These are phyloP conservation scores for Palloptera scutellata DNA, from an alignment of 2,888 invertebrate species.

Conservation along the genomic window DNA sequence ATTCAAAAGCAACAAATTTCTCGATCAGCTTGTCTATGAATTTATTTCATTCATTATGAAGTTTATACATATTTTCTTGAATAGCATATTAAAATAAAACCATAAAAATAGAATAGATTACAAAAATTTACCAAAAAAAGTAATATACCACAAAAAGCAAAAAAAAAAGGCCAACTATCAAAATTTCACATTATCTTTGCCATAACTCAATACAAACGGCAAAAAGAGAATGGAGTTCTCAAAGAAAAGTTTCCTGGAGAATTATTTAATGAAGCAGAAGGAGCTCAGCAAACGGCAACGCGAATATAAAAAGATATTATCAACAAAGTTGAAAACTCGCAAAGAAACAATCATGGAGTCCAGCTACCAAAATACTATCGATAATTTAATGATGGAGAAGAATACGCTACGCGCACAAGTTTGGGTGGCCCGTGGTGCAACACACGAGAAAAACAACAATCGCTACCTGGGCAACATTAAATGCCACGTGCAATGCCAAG, in stretches of 20 bases:
- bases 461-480: constrained; percentile 49
- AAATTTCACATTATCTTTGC: too few species aligned
- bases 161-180: too few species aligned
- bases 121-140: too few species aligned
- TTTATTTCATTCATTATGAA: too few species aligned
- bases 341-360: constrained; percentile 56
- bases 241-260: constrained; percentile 43
- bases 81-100: too few species aligned
- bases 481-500: constrained; percentile 59
- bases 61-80: too few species aligned
- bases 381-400: constrained; percentile 53
- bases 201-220: too few species aligned
- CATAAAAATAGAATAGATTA: too few species aligned
- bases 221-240: too few species aligned
- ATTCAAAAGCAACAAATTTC: too few species aligned
- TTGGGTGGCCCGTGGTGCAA: constrained; percentile 57
- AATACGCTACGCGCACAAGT: constrained; percentile 56
- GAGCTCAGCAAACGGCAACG: constrained; percentile 58
- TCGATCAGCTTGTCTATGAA: too few species aligned
- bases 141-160: too few species aligned
- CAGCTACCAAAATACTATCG: constrained; percentile 54
- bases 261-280: constrained; percentile 52
- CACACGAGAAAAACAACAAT: constrained; percentile 49
- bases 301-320: constrained; percentile 58
- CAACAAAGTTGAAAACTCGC: constrained; percentile 51